Base-by-base conservation (phyloP, 2,113 vertebrate genomes). In the Phylloscopus whistleri region DNA sequence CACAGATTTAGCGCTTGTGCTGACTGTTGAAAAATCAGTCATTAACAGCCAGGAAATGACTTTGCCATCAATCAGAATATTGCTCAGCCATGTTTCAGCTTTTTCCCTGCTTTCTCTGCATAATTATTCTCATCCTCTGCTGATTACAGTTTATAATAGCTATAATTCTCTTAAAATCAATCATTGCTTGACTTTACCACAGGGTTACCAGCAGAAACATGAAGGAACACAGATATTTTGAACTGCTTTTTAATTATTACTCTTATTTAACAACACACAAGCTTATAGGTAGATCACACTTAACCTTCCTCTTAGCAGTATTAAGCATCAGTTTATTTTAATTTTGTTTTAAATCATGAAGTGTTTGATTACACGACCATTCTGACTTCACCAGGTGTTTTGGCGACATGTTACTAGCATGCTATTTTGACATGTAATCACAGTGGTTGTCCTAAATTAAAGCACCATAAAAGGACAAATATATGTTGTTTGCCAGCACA, bases 111-210 rank as follows among this genome's bases (percentile, higher is more conserved):
- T 96, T 95, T 95, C 97, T 91, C 94, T 84, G 84, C 5, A 39
- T 98, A 98, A 98, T 98, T 98, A 98, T 97, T 97, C 97, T 98
- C 97, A 96, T 98, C 97, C 97, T 97, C 95, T 94, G 76, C 96
- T 98, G 97, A 98, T 98, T 97, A 97, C 96, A 96, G 96, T 97
- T 98, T 97, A 97, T 98, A 98, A 98, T 97, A 98, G 97, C 97
- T 96, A 95, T 98, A 98, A 98, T 98, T 98, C 97, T 97, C 97
- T 96, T 97, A n/a, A 67, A 98, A 98, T 98, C 98, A 97, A 97
- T 98, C 96, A 98, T 84, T 88, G 93, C 95, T 97, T 96, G 92
- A 84, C 96, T 97, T 97, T 97, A 98, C 97, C 94, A 96, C 41
- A 51, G 90, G 95, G 94, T 98, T 97, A 96, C 96, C 88, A 87